Percentiles rank a stretch among this genome's conserved stretches.
Evolutionary conservation across 2,888 invertebrate genomes (phyloP).

Genomic region (Cantharis lateralis): DNA sequence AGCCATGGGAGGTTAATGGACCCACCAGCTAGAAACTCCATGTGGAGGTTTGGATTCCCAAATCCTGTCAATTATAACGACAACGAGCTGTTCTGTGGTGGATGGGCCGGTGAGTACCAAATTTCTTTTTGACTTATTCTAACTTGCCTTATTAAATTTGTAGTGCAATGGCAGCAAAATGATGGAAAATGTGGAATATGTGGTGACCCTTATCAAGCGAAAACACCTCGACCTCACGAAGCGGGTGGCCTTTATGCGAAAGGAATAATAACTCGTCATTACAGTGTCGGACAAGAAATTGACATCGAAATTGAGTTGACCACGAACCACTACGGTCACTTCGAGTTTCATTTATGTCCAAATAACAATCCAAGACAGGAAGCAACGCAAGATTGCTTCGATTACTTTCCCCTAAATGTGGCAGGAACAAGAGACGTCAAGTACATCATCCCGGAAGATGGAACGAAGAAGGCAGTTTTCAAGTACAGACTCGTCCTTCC

Average conservation of each 20-base stretch:
- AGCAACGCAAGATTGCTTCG: constrained; percentile 83
- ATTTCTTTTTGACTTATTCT: neutral
- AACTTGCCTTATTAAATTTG: constrained; percentile 31
- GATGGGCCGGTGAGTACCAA: constrained; percentile 71
- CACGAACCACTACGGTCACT: constrained; percentile 87
- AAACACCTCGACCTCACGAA: constrained; percentile 81
- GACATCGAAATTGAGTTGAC: constrained; percentile 87
- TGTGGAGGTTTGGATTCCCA: constrained; percentile 95
- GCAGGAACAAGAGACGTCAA: constrained; percentile 69
- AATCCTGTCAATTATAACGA: constrained; percentile 94
- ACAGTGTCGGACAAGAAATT: constrained; percentile 84
- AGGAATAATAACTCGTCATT: constrained; percentile 81
- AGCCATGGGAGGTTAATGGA: constrained; percentile 90
- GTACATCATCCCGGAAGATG: constrained; percentile 48
- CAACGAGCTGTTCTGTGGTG: constrained; percentile 92
- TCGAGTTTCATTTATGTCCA: constrained; percentile 84
- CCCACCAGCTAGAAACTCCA: constrained; percentile 89
- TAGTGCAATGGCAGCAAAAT: constrained; percentile 88
- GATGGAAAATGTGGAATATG: constrained; percentile 87
- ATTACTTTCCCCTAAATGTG: constrained; percentile 76
- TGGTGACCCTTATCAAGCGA: constrained; percentile 80
- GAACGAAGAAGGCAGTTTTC: constrained; percentile 53
- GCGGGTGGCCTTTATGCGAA: constrained; percentile 86
- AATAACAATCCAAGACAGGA: constrained; percentile 80
- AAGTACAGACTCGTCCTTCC: constrained; percentile 80